A percentile compares a stretch with the other conserved stretches of the same genome.
Evolutionary conservation across 37 sponge, comb jelly and placozoan species (phyloP).

Genomic region (Cladorhizidae sp.): DNA sequence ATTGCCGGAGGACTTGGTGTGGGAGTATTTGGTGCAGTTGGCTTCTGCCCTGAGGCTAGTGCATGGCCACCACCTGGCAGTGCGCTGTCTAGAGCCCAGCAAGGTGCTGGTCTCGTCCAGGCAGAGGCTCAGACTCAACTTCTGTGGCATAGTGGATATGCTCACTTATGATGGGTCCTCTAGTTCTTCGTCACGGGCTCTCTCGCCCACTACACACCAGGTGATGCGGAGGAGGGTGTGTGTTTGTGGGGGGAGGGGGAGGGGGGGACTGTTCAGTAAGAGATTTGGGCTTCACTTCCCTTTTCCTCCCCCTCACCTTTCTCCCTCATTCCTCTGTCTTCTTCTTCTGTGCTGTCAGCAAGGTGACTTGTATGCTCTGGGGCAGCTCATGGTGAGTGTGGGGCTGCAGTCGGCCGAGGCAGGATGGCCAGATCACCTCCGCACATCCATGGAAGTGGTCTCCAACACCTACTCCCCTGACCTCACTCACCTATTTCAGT

Average conservation of each 20-base stretch:
- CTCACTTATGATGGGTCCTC: constrained; percentile 45
- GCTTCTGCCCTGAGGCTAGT: constrained; percentile 65
- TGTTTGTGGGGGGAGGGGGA: background rate
- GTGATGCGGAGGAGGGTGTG: background rate
- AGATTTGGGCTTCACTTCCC: background rate
- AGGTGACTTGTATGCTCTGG: constrained; percentile 72
- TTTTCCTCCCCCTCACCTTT: no score
- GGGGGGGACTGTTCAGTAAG: background rate
- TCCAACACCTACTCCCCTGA: constrained; percentile 49
- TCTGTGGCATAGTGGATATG: constrained; percentile 83
- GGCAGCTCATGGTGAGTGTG: constrained; percentile 72
- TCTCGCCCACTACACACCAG: constrained; percentile 18
- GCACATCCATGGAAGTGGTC: constrained; percentile 37
- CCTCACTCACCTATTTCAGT: constrained; percentile 63
- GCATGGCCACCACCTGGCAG: constrained; percentile 68
- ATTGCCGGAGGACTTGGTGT: constrained; percentile 67
- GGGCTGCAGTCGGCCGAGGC: constrained; percentile 62
- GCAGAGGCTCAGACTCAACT: constrained; percentile 66
- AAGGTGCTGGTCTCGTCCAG: constrained; percentile 69
- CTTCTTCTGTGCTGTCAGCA: constrained; percentile 35
- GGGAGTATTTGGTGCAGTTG: constrained; percentile 86
- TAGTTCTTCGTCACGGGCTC: constrained; percentile 1
- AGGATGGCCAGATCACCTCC: constrained; percentile 41
- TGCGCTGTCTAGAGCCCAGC: constrained; percentile 60
- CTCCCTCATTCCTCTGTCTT: background rate